Conservation (phyloP, 53 echinoderm and acorn worm genomes). For the Actinopyga echinites region DNA sequence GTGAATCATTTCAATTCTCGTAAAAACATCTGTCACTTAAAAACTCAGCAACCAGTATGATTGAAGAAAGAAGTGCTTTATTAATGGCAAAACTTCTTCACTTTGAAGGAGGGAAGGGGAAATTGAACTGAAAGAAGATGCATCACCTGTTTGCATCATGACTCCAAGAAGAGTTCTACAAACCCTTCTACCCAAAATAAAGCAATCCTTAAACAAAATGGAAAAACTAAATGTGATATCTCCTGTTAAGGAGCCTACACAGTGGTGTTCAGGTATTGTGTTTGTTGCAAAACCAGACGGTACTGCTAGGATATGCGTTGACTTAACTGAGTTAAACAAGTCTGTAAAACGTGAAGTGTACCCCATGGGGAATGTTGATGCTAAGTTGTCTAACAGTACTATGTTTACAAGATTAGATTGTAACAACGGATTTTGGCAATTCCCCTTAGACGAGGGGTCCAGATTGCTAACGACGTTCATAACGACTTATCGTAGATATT, state of each 20-base stretch:
- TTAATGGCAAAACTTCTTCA: no score
- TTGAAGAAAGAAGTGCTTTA: no score
- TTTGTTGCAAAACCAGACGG: constrained; percentile 33
- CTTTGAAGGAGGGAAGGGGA: constrained; percentile 3
- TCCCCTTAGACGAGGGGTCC: constrained; percentile 46
- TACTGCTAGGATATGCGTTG: constrained; percentile 50
- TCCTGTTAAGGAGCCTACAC: constrained; percentile 36
- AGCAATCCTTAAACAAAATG: constrained; percentile 48
- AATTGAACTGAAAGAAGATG: constrained; percentile 36
- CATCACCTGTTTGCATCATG: constrained; percentile 26
- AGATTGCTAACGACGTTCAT: constrained; percentile 33
- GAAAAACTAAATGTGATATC: constrained; percentile 53
- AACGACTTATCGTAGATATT: constrained; percentile 43
- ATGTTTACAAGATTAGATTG: constrained; percentile 49
- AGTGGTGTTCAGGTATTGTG: constrained; percentile 42
- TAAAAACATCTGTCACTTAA: no score
- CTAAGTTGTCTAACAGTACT: constrained; percentile 16
- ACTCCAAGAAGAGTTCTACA: constrained; percentile 36
- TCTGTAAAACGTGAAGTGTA: constrained; percentile 29
- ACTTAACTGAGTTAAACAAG: constrained; percentile 50
- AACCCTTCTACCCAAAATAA: constrained; percentile 52
- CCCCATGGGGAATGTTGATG: constrained; percentile 40
- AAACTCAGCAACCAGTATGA: no score
- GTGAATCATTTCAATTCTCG: no score
- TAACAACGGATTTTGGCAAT: constrained; percentile 65